Conservation (phyloP, 2,113 vertebrate species). For the Gallinago jamesoni region DNA sequence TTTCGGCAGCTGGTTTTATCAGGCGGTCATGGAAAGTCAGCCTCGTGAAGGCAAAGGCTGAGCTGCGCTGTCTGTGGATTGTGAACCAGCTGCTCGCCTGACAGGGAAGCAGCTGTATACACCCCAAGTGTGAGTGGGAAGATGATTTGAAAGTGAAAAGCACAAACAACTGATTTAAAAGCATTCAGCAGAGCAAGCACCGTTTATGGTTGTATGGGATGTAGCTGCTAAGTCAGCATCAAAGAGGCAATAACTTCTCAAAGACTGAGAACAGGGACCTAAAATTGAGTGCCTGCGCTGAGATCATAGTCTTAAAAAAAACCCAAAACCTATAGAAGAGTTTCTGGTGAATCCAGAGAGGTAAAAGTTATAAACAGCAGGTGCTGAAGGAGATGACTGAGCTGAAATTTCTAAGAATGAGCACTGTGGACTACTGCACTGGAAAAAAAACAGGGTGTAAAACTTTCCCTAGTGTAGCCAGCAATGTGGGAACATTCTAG, state of each 20-base stretch:
- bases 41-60: neutral
- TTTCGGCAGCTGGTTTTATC: neutral
- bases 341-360: neutral
- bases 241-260: neutral
- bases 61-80: neutral
- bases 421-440: neutral
- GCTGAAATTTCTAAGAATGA: neutral
- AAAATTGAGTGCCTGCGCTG: neutral
- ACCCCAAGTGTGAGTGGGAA: neutral
- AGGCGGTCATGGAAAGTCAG: neutral
- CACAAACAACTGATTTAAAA: neutral
- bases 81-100: neutral
- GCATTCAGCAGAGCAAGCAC: neutral
- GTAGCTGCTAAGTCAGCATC: neutral
- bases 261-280: neutral
- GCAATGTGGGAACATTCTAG: neutral
- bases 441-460: rapidly evolving
- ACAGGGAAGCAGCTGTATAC: neutral
- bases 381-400: neutral
- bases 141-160: neutral
- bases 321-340: neutral
- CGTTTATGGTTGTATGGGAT: neutral
- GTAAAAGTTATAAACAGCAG: neutral
- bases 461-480: neutral
- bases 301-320: neutral